phyloP scores from a whole-genome alignment of 2,888 invertebrate genomes.

The Leucophora obtusa region DNA sequence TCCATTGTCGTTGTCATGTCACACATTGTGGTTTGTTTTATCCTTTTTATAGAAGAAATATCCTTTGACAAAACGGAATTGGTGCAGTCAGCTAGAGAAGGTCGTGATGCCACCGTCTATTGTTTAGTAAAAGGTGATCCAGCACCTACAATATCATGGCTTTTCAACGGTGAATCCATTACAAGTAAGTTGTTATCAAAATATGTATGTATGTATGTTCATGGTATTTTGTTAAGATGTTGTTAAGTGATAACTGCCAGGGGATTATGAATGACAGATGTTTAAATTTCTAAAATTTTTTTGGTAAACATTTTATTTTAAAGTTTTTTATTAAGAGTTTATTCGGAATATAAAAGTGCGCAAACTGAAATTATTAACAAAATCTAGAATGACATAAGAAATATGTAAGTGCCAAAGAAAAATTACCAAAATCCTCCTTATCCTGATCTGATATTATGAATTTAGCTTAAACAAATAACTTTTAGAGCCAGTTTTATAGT shows the following conservation, averaged over 20 bases:
- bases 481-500: too few species aligned
- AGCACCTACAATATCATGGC: slow-evolving; percentile 78
- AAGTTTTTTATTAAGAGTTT: too few species aligned
- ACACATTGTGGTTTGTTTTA: slow-evolving; percentile 21
- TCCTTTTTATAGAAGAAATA: slow-evolving; percentile 80
- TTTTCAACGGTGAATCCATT: slow-evolving; percentile 78
- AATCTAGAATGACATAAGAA: too few species aligned
- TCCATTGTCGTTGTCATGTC: slow-evolving; percentile 28
- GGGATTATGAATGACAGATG: not conserved
- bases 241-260: slow-evolving; percentile 48
- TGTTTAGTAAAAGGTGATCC: slow-evolving; percentile 79
- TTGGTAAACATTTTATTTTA: too few species aligned
- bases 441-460: too few species aligned
- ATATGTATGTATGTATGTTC: not conserved
- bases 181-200: slow-evolving; percentile 72
- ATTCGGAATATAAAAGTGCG: too few species aligned
- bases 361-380: too few species aligned
- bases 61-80: slow-evolving; percentile 80
- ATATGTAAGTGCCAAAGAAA: too few species aligned
- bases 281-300: not conserved
- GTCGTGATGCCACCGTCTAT: slow-evolving; percentile 78
- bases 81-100: slow-evolving; percentile 80
- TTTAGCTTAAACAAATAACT: too few species aligned
- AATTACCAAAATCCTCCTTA: too few species aligned
- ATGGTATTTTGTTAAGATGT: slow-evolving; percentile 29